Evolutionary conservation across 2,113 vertebrate species (phyloP).

Genomic region (Orcinus orca): DNA sequence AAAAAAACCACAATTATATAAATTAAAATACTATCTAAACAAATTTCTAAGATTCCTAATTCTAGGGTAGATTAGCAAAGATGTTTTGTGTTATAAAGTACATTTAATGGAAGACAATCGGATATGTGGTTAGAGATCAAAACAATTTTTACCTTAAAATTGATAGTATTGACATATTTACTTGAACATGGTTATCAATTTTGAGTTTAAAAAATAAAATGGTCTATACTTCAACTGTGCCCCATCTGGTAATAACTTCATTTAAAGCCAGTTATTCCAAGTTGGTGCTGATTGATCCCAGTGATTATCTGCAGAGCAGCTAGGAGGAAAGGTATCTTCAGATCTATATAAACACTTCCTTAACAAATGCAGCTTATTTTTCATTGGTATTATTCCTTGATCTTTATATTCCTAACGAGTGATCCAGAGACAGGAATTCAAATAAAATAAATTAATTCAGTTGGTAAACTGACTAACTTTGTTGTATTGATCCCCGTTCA

Average conservation of each 20-base stretch:
- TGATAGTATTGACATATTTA: not conserved
- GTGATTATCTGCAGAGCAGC: conserved; percentile 4
- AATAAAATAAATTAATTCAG: conserved; percentile 76
- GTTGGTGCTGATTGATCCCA: not conserved
- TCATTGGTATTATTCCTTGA: conserved; percentile 31
- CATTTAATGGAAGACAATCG: not conserved
- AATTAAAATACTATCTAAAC: conserved; percentile 1
- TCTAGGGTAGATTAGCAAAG: not conserved
- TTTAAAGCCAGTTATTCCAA: conserved; percentile 9
- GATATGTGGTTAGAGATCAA: not conserved
- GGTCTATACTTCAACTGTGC: not conserved
- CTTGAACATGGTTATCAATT: not conserved
- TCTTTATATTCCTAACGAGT: not conserved
- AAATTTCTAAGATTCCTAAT: not conserved
- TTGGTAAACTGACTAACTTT: conserved; percentile 80
- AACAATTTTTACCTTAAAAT: conserved; percentile 16
- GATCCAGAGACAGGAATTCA: not conserved
- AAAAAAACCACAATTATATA: not conserved
- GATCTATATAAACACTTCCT: conserved; percentile 16
- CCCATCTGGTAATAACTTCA: not conserved
- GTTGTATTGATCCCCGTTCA: conserved; percentile 78
- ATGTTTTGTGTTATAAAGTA: conserved; percentile 4
- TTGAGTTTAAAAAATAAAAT: conserved; percentile 20
- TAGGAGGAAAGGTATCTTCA: not conserved
- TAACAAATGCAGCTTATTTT: conserved; percentile 1